Base-by-base conservation (phyloP, 2,113 vertebrate genomes). In the Chloropsis hardwickii region DNA sequence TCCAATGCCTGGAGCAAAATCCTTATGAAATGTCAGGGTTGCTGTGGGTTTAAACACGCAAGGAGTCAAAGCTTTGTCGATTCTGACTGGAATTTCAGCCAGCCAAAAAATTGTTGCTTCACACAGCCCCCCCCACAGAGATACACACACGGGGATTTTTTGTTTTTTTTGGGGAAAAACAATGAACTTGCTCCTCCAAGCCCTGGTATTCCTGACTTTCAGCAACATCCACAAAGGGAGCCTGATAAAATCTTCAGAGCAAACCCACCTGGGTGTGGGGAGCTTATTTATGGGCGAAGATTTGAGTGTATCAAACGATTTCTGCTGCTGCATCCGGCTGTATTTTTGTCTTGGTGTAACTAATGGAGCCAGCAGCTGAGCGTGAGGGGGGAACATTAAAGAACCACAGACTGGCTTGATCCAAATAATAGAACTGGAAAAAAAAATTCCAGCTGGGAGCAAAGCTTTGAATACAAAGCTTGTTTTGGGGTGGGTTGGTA, bases 41-140 rank as follows among this genome's bases (percentile, higher is more conserved):
- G 95, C 86, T 21, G 56, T 72, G 91, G 90, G 57, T 94, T 95
- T 87, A 77, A 95, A 92, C 45, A 53, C 57, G 86, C 69, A 31
- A 57, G 57, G 74, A 72, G 62, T 23, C 80, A 57, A 23, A 37
- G 80, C 88, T 95, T 93, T 88, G 70, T 95, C 93, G 83, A 40
- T 48, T 81, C 39, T 6, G 8, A 57, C 24, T 81, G 88, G 78
- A 76, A 86, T 88, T 90, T 48, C 16, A 92, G 78, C 56, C 86
- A 77, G 72, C 85, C 62, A 57, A n/a, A 87, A 47, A 91, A 89
- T 65, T 16, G 64, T 69, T 50, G 90, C 62, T 85, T 80, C 37
- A 31, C 53, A 40, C 23, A 73, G 67, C 19, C 40, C 35, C 64
- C 18, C 11, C 12, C 25, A 12, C 3, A 10, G 1, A 45, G 66